Base-by-base conservation (phyloP, 2,797 vertebrate genomes). In the Pelodytes ibericus region DNA sequence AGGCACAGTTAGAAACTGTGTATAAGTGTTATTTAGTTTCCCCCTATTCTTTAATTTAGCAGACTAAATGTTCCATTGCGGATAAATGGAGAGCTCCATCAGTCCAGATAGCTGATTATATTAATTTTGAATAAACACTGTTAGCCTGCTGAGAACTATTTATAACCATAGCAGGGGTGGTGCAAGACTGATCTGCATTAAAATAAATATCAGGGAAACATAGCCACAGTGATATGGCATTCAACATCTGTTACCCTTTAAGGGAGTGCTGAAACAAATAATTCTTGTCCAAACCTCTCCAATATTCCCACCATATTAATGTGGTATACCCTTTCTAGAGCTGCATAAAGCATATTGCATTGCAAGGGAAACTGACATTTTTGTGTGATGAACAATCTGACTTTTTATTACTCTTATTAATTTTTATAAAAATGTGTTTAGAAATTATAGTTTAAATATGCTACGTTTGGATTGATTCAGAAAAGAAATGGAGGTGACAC, bases 61-160 rank as follows among this genome's bases (percentile, higher is more conserved):
- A 29, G 26, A 76, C 63, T 16, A 15, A 71, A 41, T 39, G 41
- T 58, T 31, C 41, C 31, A 41, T 71, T 59, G 39, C 30, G 47
- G 31, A 25, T 41, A 64, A 64, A 64, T 57, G 33, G 15, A 71
- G 22, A 71, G 10, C 9, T 31, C 47, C 22, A 33, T 69, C 49
- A 53, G 2, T 36, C 18, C 44, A 65, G 25, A 71, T 58, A 6
- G 25, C 41, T 65, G 26, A 58, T 71, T 77, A 64, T 71, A 44
- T 57, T 64, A 20, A 39, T 65, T 77, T 71, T 58, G 26, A 64
- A 64, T 71, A 59, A 47, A 53, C 59, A 71, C 15, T 30, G 33
- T 44, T 44, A 47, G 67, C 41, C 39, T 71, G 56, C 20, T 41
- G 47, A 16, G 16, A 20, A 29, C 62, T 41, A 65, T 77, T 71